Evolutionary conservation across 2,797 vertebrate species (phyloP).

Genomic region (Huso huso): DNA sequence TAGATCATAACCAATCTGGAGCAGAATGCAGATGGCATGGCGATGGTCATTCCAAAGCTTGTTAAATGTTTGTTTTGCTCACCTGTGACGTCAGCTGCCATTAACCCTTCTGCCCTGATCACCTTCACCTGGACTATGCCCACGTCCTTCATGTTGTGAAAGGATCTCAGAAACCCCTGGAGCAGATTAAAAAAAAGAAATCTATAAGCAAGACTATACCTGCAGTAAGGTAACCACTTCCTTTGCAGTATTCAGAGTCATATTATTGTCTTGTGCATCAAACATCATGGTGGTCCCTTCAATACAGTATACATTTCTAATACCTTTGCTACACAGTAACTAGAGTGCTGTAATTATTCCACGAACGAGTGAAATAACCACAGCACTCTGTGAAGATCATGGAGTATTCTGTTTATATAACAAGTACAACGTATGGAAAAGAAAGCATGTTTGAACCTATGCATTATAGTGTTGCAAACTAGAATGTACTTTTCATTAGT

Average conservation of each 20-base stretch:
- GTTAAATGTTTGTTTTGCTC: slow-evolving; percentile 34
- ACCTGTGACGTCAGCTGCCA: slow-evolving; percentile 97
- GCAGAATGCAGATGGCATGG: no score
- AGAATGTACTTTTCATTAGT: no score
- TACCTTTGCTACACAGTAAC: no score
- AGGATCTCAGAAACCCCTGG: slow-evolving; percentile 75
- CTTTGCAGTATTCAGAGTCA: neutral
- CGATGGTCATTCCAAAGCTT: no score
- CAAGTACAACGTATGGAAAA: no score
- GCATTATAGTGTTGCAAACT: no score
- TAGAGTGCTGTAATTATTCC: no score
- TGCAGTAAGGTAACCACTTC: neutral
- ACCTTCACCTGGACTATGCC: slow-evolving; percentile 96
- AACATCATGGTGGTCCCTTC: neutral
- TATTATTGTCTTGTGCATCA: neutral
- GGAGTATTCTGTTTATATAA: no score
- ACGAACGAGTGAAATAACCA: no score
- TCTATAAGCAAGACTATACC: slow-evolving; percentile 21
- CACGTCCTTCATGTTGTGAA: slow-evolving; percentile 87
- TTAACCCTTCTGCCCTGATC: slow-evolving; percentile 89
- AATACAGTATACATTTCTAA: neutral
- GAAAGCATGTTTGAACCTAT: no score
- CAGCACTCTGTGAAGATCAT: no score
- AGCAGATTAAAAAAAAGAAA: slow-evolving; percentile 33
- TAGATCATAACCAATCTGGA: no score